These are phyloP conservation scores for Diarsia brunnea DNA, from an alignment of 2,888 invertebrate genomes.

Conservation along the genomic window DNA sequence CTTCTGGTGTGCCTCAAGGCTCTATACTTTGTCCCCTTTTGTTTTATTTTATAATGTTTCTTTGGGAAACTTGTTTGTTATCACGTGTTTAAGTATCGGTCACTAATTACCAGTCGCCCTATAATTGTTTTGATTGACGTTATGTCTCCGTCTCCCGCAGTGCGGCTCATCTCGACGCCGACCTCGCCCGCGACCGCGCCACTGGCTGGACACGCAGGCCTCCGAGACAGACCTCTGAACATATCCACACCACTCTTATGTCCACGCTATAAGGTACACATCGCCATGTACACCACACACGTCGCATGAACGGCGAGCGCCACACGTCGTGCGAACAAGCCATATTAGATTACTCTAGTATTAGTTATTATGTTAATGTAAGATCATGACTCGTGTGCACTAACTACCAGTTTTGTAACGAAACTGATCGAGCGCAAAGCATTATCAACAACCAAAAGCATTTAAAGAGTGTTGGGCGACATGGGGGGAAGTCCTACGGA, in stretches of 20 bases:
- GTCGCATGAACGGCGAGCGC: neutral
- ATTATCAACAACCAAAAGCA: neutral
- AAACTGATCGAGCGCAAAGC: neutral
- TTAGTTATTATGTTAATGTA: neutral
- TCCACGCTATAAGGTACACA: neutral
- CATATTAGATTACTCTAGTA: conserved; percentile 18
- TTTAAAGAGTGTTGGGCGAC: neutral
- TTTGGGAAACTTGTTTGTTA: no score
- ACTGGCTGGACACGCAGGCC: conserved; percentile 77
- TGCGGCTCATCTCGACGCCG: conserved; percentile 19
- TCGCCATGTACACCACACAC: neutral
- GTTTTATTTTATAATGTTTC: no score
- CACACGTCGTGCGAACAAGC: conserved; percentile 1
- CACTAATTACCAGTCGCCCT: no score
- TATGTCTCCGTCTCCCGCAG: no score
- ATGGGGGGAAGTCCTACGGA: no score
- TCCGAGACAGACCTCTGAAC: conserved; percentile 69
- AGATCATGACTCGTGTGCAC: neutral
- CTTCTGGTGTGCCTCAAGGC: no score
- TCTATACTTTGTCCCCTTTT: no score
- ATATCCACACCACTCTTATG: neutral
- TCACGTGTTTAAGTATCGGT: no score
- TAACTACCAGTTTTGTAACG: neutral
- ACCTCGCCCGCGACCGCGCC: conserved; percentile 67
- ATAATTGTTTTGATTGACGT: no score